Conservation (phyloP, 1,140 invertebrate genomes). For the Nylanderia fulva region DNA sequence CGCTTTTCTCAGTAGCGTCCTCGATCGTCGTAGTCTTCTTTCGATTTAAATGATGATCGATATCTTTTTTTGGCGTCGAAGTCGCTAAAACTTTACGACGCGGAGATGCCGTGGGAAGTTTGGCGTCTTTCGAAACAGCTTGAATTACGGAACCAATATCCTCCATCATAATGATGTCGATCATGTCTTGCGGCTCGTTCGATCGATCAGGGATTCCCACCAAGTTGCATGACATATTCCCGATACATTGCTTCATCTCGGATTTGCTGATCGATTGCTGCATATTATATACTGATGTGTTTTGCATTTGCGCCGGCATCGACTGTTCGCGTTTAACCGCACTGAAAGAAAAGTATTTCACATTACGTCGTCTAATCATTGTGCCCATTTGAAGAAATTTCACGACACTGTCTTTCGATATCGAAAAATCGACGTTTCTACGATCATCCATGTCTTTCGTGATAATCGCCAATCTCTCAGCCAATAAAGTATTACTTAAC, state of each 20-base stretch:
- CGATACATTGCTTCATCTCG: neutral
- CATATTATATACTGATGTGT: neutral
- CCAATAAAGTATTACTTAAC: neutral
- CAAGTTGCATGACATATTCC: neutral
- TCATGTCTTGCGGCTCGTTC: neutral
- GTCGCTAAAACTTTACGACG: neutral
- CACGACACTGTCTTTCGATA: neutral
- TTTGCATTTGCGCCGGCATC: neutral
- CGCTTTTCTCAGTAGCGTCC: too few species aligned
- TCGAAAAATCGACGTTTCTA: neutral
- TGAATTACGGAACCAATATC: neutral
- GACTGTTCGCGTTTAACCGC: neutral
- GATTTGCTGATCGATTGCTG: neutral
- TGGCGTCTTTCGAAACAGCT: neutral
- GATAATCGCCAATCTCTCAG: neutral
- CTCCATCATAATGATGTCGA: neutral
- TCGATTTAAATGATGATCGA: neutral
- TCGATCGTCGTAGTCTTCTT: neutral
- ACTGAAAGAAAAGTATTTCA: neutral
- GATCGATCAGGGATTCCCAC: neutral
- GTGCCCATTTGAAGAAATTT: constrained; percentile 19
- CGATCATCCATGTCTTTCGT: neutral
- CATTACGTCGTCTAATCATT: neutral
- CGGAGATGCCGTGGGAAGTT: neutral
- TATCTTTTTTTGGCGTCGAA: neutral